phyloP scores from a whole-genome alignment of 1,140 invertebrate genomes.

The silkworm (Bombyx mori) region DNA sequence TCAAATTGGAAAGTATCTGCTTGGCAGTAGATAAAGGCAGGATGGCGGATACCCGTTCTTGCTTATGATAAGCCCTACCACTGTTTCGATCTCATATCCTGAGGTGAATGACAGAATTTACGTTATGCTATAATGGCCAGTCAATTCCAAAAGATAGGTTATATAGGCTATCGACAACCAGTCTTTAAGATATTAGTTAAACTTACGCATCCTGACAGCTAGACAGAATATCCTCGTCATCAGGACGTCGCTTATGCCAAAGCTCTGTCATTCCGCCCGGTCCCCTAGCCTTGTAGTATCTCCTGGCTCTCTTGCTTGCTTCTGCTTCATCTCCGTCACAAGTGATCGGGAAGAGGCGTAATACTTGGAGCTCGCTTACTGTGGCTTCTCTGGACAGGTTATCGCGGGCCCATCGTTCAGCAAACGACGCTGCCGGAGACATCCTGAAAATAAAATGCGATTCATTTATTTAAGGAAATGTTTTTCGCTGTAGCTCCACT shows the following conservation, averaged over 20 bases:
- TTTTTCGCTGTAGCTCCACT: too few species aligned
- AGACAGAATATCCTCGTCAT: conserved; percentile 59
- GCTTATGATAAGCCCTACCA: too few species aligned
- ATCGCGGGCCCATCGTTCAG: conserved; percentile 57
- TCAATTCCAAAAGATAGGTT: too few species aligned
- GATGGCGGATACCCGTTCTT: too few species aligned
- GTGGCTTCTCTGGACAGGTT: conserved; percentile 44
- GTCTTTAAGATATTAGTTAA: background rate
- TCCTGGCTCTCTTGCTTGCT: conserved; percentile 44
- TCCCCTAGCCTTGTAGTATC: conserved; percentile 48
- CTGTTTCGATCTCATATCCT: too few species aligned
- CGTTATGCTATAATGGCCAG: too few species aligned
- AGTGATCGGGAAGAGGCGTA: conserved; percentile 38
- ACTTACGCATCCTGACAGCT: conserved; percentile 61
- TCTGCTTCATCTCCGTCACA: conserved; percentile 45
- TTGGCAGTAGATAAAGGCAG: too few species aligned
- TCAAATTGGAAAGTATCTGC: too few species aligned
- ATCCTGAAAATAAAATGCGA: conserved; percentile 24
- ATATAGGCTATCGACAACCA: too few species aligned
- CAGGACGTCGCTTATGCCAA: conserved; percentile 50
- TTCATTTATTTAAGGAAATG: too few species aligned
- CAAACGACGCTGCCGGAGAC: conserved; percentile 63
- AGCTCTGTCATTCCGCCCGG: conserved; percentile 44
- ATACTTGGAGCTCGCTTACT: conserved; percentile 33
- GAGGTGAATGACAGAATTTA: too few species aligned